Base-by-base conservation (phyloP, 2,888 invertebrate species). In the Ganaspis brasiliensis region DNA sequence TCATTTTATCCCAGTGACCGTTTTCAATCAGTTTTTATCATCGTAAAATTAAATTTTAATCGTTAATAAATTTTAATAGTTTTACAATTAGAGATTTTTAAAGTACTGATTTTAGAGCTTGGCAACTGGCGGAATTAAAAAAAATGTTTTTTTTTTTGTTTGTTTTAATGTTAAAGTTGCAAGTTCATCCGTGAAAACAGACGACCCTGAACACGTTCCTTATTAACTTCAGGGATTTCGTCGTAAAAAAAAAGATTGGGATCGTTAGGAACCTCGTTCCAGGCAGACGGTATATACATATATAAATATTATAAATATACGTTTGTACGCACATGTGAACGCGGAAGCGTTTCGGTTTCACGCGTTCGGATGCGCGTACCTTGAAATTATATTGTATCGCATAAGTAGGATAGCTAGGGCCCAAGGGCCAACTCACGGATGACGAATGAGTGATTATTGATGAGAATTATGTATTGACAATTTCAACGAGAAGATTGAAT, bases 341-440 rank as follows among this genome's bases (percentile, higher is more conserved):
- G 57, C 9, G 49, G 37, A 10, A 67, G 45, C 45, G 67, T 24
- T 45, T 37, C 24, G 35, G 8, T 9, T 49, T 63, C 6, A 71
- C 55, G 35, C 71, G 71, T 24, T 55, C n/a, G 21, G 31, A 55
- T 12, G 52, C 67, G 67, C 52, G 70, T 73, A 82, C 76, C 79
- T 73, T 74, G 78, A 84, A 81, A 84, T 75, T 86, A 84, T 85
- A 87, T 85, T 85, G 86, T 88, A 90, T 82, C 78, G 82, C 81
- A 85, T 88, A 88, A 89, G 86, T 89, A 89, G 89, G 84, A 84
- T 89, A 89, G 87, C 87, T 89, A 89, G 89, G 87, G 87, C 87
- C 84, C 77, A 80, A 74, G 84, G 83, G 87, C 87, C 86, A 85
- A 84, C 82, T 83, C 84, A 86, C 86, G 82, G 86, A 85, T 83